Evolutionary conservation across 2,888 invertebrate genomes (phyloP), one percentile per base, ranked within the genome.

Genomic region (Acanthococcus lagerstroemiae): DNA sequence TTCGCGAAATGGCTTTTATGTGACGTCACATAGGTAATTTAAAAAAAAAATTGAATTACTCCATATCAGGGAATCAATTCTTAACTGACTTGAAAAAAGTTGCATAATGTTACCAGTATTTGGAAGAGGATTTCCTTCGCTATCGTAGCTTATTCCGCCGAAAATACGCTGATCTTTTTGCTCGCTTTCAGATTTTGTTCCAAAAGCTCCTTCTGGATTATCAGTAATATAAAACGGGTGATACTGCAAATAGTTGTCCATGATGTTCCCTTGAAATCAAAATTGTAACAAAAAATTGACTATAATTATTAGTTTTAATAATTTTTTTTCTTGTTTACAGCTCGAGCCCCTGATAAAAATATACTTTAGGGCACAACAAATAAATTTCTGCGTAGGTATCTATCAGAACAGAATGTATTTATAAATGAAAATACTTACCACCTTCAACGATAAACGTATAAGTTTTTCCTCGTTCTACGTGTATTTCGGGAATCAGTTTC

Each of bases 201-300:
- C 88, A 73, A 84, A 88, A 1, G 93, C 94, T 25, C 94, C 94
- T 75, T 90, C 90, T 0, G 82, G 78, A 2, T 87, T 91, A 75
- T 88, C 87, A 45, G 90, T 91, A 73, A 94, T 92, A 78, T 94
- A 94, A 75, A 94, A 85, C 12, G 94, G 94, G 78, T 94, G 93
- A 77, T 89, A 94, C 72, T 85, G 85, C 19, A 65, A 55, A 54
- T 55, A 17, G n/a, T 65, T 65, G 1, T 26, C 55, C 2, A 44
- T 37, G 12, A 65, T 27, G 37, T 65, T 46, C 27, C 55, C 55
- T 65, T 17, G 4, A 65, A 65, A 55, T 4, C 5, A 55, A 25
- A 26, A 26, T n/a, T 21, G 22, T 17, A 45, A 45, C 4, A 6
- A 4, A 15, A 15, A 45, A 6, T 45, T 45, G 19, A 15, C 7